Conservation (phyloP, 2,113 vertebrate species). For the Coracopsis vasa region DNA sequence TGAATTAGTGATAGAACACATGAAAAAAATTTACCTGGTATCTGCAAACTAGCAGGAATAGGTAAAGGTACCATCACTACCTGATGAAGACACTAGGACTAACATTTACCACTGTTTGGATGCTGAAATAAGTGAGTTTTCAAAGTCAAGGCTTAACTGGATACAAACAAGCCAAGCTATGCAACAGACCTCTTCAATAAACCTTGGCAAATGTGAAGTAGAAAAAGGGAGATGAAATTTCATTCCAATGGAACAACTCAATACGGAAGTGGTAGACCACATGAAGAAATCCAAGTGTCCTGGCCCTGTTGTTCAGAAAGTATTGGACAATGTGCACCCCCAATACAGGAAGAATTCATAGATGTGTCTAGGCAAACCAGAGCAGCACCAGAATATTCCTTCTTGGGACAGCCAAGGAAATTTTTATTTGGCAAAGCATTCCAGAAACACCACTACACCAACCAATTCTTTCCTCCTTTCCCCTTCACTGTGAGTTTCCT, state of each 20-base stretch:
- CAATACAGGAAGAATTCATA: background rate
- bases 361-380: background rate
- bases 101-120: background rate
- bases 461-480: background rate
- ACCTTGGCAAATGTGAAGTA: background rate
- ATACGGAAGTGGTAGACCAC: accelerated
- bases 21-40: background rate
- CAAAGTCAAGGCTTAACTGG: background rate
- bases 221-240: background rate
- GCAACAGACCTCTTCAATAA: background rate
- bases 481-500: background rate
- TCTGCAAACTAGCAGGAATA: background rate
- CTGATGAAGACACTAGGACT: background rate
- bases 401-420: background rate
- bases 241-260: background rate
- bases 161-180: background rate
- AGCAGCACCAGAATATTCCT: background rate
- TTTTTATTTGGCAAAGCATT: background rate
- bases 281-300: background rate
- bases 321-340: background rate
- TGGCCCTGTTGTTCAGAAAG: background rate
- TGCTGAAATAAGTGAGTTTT: background rate
- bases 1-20: background rate
- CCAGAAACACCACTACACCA: background rate
- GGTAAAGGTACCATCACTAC: background rate